Evolutionary conservation across 2,113 vertebrate species (phyloP).

Genomic region (Pan troglodytes): NHGRI_mPanTro3-v2.1_pri NC_072407.2:48914501-48915000

Average conservation of each 20-base stretch:
- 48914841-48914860: neutral
- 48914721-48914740: neutral
- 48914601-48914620: neutral
- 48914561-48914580: neutral
- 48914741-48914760: neutral
- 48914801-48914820: neutral
- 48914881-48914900: neutral
- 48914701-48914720: neutral
- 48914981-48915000: neutral
- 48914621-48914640: fast-evolving
- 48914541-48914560: neutral
- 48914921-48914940: neutral
- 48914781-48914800: neutral
- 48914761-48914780: neutral
- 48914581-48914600: fast-evolving
- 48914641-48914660: no score
- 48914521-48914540: neutral
- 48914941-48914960: neutral
- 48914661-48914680: neutral
- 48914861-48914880: neutral
- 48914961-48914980: neutral
- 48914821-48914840: neutral
- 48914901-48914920: neutral
- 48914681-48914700: neutral
- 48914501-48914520: neutral